Evolutionary conservation across 1,140 invertebrate species (phyloP).

Genomic region (Bombus ignitus): DNA sequence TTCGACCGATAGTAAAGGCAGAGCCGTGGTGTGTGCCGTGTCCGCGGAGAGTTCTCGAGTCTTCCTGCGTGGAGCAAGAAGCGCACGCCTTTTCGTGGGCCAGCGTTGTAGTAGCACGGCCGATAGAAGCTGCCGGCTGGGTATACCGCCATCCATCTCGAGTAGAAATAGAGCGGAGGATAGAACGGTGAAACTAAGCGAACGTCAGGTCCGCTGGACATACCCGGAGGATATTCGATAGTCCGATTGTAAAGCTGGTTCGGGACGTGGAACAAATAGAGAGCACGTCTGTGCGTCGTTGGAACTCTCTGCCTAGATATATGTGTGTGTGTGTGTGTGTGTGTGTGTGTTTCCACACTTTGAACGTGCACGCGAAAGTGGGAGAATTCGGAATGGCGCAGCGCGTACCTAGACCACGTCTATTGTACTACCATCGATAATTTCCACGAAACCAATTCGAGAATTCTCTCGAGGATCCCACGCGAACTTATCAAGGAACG

Average conservation of each 20-base stretch:
- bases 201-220: conserved; percentile 54
- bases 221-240: conserved; percentile 64
- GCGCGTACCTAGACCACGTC: no score
- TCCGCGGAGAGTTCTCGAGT: background rate
- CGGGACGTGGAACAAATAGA: conserved; percentile 39
- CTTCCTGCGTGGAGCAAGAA: background rate
- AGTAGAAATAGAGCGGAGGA: conserved; percentile 25
- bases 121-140: background rate
- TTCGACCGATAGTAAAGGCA: background rate
- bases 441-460: background rate
- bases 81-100: conserved; percentile 18
- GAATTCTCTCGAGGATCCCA: background rate
- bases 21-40: background rate
- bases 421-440: background rate
- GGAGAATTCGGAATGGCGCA: background rate
- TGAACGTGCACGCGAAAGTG: background rate
- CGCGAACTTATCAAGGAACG: background rate
- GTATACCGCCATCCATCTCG: conserved; percentile 41
- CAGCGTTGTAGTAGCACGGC: background rate
- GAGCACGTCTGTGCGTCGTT: background rate
- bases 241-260: conserved; percentile 43
- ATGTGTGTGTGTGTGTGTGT: background rate
- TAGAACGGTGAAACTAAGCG: conserved; percentile 47
- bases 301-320: background rate
- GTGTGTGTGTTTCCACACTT: background rate